Percentiles rank a stretch among this genome's conserved stretches.
Conservation (phyloP, 2,113 vertebrate species). For the Pelusios castaneus region DNA sequence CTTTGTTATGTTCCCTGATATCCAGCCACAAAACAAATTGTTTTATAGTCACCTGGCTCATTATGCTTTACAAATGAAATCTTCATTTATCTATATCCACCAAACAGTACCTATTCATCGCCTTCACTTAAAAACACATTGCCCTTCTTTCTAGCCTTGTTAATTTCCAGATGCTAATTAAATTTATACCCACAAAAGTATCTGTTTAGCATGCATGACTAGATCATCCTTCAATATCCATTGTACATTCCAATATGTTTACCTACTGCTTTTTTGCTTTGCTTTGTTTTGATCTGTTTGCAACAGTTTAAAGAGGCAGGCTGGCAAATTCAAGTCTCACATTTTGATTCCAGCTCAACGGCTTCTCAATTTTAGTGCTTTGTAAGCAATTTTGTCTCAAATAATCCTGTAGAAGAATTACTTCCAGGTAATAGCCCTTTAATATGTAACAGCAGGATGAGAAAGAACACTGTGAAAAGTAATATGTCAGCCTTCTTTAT, state of each 20-base stretch:
- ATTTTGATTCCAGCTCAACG: slow-evolving; percentile 59
- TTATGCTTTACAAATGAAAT: slow-evolving; percentile 75
- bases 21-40: slow-evolving; percentile 54
- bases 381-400: slow-evolving; percentile 71
- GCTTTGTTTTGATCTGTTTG: slow-evolving; percentile 64
- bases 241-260: slow-evolving; percentile 73
- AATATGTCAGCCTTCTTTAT: slow-evolving; percentile 26
- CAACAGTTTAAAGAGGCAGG: slow-evolving; percentile 66
- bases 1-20: slow-evolving; percentile 54
- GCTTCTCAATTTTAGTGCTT: slow-evolving; percentile 49
- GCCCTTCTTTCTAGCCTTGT: slow-evolving; percentile 79
- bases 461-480: slow-evolving; percentile 29
- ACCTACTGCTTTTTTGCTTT: slow-evolving; percentile 70
- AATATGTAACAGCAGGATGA: slow-evolving; percentile 54
- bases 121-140: slow-evolving; percentile 80
- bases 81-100: slow-evolving; percentile 76
- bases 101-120: slow-evolving; percentile 74
- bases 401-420: slow-evolving; percentile 36
- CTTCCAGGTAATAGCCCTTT: slow-evolving; percentile 60
- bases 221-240: slow-evolving; percentile 72
- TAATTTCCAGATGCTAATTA: slow-evolving; percentile 83
- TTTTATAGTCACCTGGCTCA: slow-evolving; percentile 73
- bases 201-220: slow-evolving; percentile 78
- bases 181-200: slow-evolving; percentile 80
- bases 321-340: slow-evolving; percentile 61